These are phyloP conservation scores for Galaxias olidus DNA, from an alignment of 2,797 vertebrate species.

Conservation along the genomic window DNA sequence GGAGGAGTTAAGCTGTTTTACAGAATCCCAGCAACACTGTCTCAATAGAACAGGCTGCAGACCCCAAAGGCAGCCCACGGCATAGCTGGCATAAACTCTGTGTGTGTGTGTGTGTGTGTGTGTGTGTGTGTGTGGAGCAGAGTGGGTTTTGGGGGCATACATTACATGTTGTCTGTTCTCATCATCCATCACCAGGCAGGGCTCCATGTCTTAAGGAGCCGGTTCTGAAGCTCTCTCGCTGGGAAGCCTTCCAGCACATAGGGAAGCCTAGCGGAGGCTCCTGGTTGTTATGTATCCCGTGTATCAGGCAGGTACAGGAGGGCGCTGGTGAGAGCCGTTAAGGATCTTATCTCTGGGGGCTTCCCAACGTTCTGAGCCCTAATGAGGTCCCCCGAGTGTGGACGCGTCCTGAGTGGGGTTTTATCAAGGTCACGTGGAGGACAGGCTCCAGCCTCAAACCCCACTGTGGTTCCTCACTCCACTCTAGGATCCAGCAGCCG, in stretches of 20 bases:
- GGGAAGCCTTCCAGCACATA: too few species aligned
- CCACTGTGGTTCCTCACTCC: too few species aligned
- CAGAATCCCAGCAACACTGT: not conserved
- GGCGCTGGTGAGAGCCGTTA: too few species aligned
- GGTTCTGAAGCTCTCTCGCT: too few species aligned
- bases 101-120: slow-evolving; percentile 1
- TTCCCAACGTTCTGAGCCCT: not conserved
- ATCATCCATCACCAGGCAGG: slow-evolving; percentile 36
- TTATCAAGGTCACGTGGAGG: too few species aligned
- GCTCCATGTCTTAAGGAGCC: too few species aligned
- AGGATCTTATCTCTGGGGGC: too few species aligned
- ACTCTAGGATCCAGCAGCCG: too few species aligned
- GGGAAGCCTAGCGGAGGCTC: too few species aligned
- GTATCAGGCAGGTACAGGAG: too few species aligned
- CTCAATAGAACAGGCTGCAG: slow-evolving; percentile 2
- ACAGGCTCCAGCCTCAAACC: too few species aligned
- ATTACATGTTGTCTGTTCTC: slow-evolving; percentile 42
- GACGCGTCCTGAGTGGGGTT: slow-evolving; percentile 28
- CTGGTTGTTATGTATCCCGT: too few species aligned
- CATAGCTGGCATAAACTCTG: slow-evolving; percentile 6
- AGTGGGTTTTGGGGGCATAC: not conserved
- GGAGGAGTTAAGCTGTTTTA: slow-evolving; percentile 1
- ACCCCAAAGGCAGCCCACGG: slow-evolving; percentile 14
- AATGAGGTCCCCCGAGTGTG: slow-evolving; percentile 46
- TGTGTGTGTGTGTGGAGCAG: not conserved